A percentile compares a stretch with the other conserved stretches of the same genome.
These are phyloP conservation scores for Chymomyza costata DNA, from an alignment of 1,140 invertebrate genomes.

Conservation along the genomic window DNA sequence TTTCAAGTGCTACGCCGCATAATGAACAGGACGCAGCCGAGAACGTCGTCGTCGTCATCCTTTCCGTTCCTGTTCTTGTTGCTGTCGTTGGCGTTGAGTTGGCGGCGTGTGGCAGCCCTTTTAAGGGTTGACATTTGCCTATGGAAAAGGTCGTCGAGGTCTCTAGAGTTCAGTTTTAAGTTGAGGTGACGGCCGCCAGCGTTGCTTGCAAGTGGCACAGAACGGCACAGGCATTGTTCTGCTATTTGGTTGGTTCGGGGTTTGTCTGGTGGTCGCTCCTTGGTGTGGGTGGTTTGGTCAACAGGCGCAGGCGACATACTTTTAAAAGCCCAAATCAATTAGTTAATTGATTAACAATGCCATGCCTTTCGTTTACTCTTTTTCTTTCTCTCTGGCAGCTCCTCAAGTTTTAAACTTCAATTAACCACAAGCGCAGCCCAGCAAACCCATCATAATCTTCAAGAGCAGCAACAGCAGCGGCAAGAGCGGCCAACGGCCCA, in stretches of 20 bases:
- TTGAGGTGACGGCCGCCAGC: constrained; percentile 58
- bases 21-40: constrained; percentile 67
- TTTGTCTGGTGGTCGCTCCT: background rate
- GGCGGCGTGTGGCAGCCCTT: constrained; percentile 43
- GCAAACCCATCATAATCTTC: no score
- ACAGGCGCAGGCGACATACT: constrained; percentile 53
- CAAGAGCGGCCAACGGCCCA: constrained; percentile 21
- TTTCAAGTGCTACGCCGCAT: constrained; percentile 60
- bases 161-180: constrained; percentile 31
- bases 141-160: constrained; percentile 34
- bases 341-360: constrained; percentile 66
- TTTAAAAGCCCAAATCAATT: constrained; percentile 65
- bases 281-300: constrained; percentile 19
- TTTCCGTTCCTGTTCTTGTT: constrained; percentile 7
- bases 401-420: constrained; percentile 16
- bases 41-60: constrained; percentile 35
- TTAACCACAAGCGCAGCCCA: constrained; percentile 16
- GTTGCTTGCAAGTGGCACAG: constrained; percentile 44
- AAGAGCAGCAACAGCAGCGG: constrained; percentile 4
- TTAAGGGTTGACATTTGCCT: constrained; percentile 65
- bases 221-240: constrained; percentile 47
- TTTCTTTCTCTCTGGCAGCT: no score
- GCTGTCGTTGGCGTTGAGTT: constrained; percentile 31
- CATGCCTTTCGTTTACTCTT: background rate
- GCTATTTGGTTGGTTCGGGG: background rate